Percentiles rank a stretch among this genome's conserved stretches.
phyloP scores from a whole-genome alignment of 2,888 invertebrate species.

The Fragum whitleyi region DNA sequence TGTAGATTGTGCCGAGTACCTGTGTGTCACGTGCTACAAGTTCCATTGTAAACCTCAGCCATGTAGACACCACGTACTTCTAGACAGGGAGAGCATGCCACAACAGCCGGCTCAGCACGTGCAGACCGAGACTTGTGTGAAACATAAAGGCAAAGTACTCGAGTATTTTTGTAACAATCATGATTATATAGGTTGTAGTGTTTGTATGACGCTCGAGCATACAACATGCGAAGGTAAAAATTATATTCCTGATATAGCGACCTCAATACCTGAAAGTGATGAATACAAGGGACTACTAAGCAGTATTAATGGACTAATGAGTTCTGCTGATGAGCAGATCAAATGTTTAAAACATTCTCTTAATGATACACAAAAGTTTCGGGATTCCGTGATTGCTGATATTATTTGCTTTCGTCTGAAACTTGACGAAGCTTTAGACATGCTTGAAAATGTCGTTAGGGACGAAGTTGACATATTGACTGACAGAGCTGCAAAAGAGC shows the following conservation, averaged over 20 bases:
- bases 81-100: constrained; percentile 24
- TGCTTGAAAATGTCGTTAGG: constrained; percentile 11
- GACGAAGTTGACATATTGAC: constrained; percentile 7
- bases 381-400: background rate
- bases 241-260: constrained; percentile 21
- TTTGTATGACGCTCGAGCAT: constrained; percentile 21
- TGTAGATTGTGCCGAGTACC: constrained; percentile 22
- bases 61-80: constrained; percentile 17
- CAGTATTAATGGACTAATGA: background rate
- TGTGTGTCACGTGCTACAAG: constrained; percentile 28
- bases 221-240: constrained; percentile 16
- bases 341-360: background rate
- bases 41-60: constrained; percentile 24
- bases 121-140: constrained; percentile 11
- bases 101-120: background rate
- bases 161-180: constrained; percentile 20
- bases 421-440: constrained; percentile 7
- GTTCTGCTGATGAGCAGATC: constrained; percentile 3
- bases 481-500: background rate
- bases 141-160: constrained; percentile 11
- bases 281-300: constrained; percentile 15
- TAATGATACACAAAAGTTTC: background rate
- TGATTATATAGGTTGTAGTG: constrained; percentile 20
- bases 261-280: constrained; percentile 9
- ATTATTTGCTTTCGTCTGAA: constrained; percentile 4